Conservation (phyloP, 2,888 invertebrate species). For the Nymphalis c-album region DNA sequence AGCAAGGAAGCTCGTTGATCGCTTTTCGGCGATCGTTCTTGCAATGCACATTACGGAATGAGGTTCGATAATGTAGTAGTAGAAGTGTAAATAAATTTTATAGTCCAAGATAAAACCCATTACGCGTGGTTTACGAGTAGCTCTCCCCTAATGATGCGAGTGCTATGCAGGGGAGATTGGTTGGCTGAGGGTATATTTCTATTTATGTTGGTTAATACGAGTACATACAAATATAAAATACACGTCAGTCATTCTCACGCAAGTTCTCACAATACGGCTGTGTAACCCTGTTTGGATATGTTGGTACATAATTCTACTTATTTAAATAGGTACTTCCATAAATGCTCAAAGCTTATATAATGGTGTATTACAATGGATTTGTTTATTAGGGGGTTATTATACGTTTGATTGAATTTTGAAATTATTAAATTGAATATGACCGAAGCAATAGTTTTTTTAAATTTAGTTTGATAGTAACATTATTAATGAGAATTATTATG, state of each 20-base stretch:
- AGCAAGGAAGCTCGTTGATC: slow-evolving; percentile 13
- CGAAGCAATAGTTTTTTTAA: too few relatives aligned
- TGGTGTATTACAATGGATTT: too few relatives aligned
- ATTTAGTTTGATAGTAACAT: too few relatives aligned
- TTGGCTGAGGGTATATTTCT: slow-evolving; percentile 34
- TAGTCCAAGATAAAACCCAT: slow-evolving; percentile 75
- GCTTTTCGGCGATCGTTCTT: slow-evolving; percentile 34
- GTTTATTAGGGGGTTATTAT: too few relatives aligned
- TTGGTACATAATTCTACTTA: too few relatives aligned
- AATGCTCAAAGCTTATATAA: too few relatives aligned
- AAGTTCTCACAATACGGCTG: slow-evolving; percentile 12
- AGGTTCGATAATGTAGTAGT: slow-evolving; percentile 58
- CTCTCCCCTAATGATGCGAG: slow-evolving; percentile 74
- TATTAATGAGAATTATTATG: too few relatives aligned
- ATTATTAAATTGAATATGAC: too few relatives aligned
- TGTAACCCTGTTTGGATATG: neutral
- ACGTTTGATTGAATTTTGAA: too few relatives aligned
- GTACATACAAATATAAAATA: slow-evolving; percentile 21
- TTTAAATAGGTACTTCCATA: too few relatives aligned
- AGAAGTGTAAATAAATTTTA: slow-evolving; percentile 76
- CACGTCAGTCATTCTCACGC: slow-evolving; percentile 35
- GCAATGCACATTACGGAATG: slow-evolving; percentile 56
- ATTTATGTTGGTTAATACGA: slow-evolving; percentile 33
- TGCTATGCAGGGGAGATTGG: slow-evolving; percentile 56
- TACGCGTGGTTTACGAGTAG: slow-evolving; percentile 71